A percentile compares a stretch with the other conserved stretches of the same genome.
phyloP scores from a whole-genome alignment of 2,113 vertebrate species.

The Mobula birostris region DNA sequence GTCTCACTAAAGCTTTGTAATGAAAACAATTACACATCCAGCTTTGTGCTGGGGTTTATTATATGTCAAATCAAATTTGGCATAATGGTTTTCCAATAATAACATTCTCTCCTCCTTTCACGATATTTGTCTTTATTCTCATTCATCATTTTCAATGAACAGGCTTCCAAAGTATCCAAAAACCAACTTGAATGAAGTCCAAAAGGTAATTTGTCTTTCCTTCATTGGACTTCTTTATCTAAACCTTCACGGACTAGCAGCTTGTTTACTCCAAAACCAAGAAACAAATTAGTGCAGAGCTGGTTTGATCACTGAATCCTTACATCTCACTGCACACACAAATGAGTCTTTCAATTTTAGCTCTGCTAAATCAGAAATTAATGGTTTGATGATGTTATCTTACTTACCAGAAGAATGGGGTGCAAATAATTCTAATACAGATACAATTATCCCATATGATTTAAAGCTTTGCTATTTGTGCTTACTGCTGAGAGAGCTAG shows the following conservation, averaged over 20 bases:
- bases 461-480: not conserved
- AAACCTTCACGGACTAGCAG: not conserved
- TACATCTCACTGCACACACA: not conserved
- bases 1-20: constrained; percentile 21
- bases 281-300: constrained; percentile 16
- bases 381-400: not conserved
- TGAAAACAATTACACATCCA: not conserved
- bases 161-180: not conserved
- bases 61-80: not conserved
- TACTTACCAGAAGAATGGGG: not conserved
- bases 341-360: not conserved
- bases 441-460: not conserved
- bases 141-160: constrained; percentile 29
- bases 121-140: not conserved
- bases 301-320: not conserved
- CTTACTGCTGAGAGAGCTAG: no score
- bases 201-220: not conserved
- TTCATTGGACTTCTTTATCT: not conserved
- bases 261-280: constrained; percentile 19
- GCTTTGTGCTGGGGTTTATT: not conserved
- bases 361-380: constrained; percentile 10
- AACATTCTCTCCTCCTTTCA: not conserved
- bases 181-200: constrained; percentile 2
- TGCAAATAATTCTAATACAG: not conserved
- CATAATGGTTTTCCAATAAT: not conserved